phyloP scores from a whole-genome alignment of 2,797 vertebrate species.

The Petrocephalus sullivani region DNA sequence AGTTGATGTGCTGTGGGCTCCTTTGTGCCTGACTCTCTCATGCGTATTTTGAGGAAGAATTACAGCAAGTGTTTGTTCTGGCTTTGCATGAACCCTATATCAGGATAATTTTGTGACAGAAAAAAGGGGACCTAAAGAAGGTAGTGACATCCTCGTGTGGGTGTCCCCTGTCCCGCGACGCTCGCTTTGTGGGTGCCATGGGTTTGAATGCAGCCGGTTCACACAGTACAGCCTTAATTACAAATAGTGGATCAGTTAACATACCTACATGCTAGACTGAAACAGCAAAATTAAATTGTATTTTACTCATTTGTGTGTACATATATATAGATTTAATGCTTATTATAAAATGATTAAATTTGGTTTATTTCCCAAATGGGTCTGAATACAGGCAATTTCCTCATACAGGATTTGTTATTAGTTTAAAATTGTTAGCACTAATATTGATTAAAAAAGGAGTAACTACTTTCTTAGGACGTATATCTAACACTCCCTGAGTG shows the following conservation, averaged over 20 bases:
- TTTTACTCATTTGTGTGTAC: background rate
- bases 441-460: constrained; percentile 14
- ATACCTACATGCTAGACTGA: constrained; percentile 11
- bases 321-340: background rate
- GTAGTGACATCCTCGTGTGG: background rate
- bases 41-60: background rate
- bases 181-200: background rate
- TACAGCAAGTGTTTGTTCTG: background rate
- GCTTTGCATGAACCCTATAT: background rate
- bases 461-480: background rate
- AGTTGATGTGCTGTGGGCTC: background rate
- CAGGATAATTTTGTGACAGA: background rate
- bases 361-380: constrained; percentile 25
- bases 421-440: background rate
- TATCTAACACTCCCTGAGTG: background rate
- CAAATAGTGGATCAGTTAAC: constrained; percentile 25
- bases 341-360: constrained; percentile 24
- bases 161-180: background rate
- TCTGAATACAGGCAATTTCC: constrained; percentile 14
- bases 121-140: background rate
- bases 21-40: background rate
- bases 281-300: constrained; percentile 17
- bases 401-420: constrained; percentile 8
- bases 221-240: constrained; percentile 17
- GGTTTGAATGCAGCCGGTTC: constrained; percentile 13